phyloP scores from a whole-genome alignment of 2,797 vertebrate species.

The Accipiter fasciatus region DNA sequence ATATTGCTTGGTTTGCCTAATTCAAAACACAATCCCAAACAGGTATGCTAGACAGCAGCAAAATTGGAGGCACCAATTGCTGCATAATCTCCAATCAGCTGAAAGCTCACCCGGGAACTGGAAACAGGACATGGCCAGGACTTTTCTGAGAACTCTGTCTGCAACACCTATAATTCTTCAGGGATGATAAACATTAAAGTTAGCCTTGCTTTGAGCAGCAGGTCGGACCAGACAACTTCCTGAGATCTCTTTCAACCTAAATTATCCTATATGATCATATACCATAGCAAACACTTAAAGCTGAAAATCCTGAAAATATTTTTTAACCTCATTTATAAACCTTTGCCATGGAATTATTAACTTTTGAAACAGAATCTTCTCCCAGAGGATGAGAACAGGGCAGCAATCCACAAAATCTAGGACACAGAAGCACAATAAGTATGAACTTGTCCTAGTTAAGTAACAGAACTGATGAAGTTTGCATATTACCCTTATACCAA shows the following conservation, averaged over 20 bases:
- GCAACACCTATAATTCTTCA: not conserved
- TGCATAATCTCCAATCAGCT: not conserved
- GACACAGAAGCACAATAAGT: not conserved
- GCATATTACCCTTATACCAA: not conserved
- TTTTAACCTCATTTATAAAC: slow-evolving; percentile 20
- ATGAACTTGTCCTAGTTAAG: slow-evolving; percentile 26
- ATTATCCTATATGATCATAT: not conserved
- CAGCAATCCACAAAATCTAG: slow-evolving; percentile 17
- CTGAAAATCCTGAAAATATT: not conserved
- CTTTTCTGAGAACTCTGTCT: not conserved
- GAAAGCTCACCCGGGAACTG: not conserved
- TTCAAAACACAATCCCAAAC: not conserved
- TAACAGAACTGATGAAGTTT: not conserved
- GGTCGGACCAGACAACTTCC: not conserved
- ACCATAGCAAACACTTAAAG: not conserved
- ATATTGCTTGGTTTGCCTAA: not conserved
- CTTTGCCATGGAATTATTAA: not conserved
- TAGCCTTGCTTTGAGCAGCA: not conserved
- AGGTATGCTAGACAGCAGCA: not conserved
- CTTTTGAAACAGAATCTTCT: slow-evolving; percentile 23
- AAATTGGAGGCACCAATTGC: not conserved
- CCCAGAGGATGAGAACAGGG: slow-evolving; percentile 1
- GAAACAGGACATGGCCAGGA: not conserved
- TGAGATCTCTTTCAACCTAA: not conserved
- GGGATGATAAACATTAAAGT: not conserved